Conservation (phyloP, 2,113 vertebrate species). For the Etheostoma cragini region DNA sequence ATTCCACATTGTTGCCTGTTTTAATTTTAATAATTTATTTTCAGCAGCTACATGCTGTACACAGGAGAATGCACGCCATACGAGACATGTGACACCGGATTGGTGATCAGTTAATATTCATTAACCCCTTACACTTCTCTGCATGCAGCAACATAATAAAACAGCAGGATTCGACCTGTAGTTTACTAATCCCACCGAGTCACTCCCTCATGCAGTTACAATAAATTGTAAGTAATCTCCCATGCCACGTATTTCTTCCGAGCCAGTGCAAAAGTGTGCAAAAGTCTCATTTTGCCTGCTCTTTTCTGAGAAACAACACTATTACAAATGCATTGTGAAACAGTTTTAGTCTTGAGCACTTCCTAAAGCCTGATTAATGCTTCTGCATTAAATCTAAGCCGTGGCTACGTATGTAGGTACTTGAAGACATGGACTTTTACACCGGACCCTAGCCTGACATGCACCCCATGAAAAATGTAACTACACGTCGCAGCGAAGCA, state of each 20-base stretch:
- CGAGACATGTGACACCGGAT: slow-evolving; percentile 10
- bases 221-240: slow-evolving; percentile 13
- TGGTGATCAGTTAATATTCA: slow-evolving; percentile 7
- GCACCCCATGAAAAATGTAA: too few species aligned
- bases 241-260: neutral
- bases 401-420: too few species aligned
- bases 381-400: too few species aligned
- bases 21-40: slow-evolving; percentile 22
- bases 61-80: slow-evolving; percentile 22
- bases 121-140: slow-evolving; percentile 32
- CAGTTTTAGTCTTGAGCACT: slow-evolving; percentile 47
- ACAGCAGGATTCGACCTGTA: slow-evolving; percentile 11
- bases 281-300: slow-evolving; percentile 16
- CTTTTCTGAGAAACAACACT: slow-evolving; percentile 40
- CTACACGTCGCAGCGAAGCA: too few species aligned
- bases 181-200: slow-evolving; percentile 10
- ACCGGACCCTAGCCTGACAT: too few species aligned
- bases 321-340: slow-evolving; percentile 47
- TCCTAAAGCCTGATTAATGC: slow-evolving; percentile 17
- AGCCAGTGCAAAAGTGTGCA: slow-evolving; percentile 56
- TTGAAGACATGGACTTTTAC: too few species aligned
- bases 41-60: slow-evolving; percentile 32
- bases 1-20: slow-evolving; percentile 1
- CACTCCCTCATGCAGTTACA: slow-evolving; percentile 10
- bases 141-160: slow-evolving; percentile 54